phyloP scores from a whole-genome alignment of 2,888 invertebrate genomes.

The Chaetogeoica ovagalla region DNA sequence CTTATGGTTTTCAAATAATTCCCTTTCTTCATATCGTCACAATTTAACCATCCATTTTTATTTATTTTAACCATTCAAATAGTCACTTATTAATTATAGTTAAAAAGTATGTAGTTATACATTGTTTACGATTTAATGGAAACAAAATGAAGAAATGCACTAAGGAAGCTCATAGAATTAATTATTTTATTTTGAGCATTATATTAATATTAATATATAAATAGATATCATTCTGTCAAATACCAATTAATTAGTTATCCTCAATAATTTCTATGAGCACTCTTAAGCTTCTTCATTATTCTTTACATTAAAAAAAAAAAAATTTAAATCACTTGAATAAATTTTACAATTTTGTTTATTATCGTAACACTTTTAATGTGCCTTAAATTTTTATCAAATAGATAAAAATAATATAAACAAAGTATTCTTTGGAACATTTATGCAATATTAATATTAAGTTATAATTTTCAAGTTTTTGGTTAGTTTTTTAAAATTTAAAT shows the following conservation, averaged over 20 bases:
- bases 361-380: slow-evolving; percentile 34
- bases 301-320: neutral
- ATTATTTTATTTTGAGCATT: too few relatives aligned
- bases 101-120: slow-evolving; percentile 22
- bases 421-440: slow-evolving; percentile 36
- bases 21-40: slow-evolving; percentile 27
- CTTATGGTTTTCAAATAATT: slow-evolving; percentile 14
- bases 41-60: slow-evolving; percentile 43
- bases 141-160: slow-evolving; percentile 38
- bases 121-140: slow-evolving; percentile 31
- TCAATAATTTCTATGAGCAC: slow-evolving; percentile 21
- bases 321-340: slow-evolving; percentile 13
- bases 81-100: slow-evolving; percentile 42
- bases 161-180: slow-evolving; percentile 21
- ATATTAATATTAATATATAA: neutral
- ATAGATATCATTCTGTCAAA: neutral
- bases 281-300: slow-evolving; percentile 27
- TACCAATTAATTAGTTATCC: slow-evolving; percentile 14
- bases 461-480: slow-evolving; percentile 37
- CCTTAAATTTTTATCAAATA: slow-evolving; percentile 32
- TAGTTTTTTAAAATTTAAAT: slow-evolving; percentile 17
- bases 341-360: slow-evolving; percentile 32
- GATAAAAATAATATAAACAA: slow-evolving; percentile 27
- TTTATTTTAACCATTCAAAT: slow-evolving; percentile 36
- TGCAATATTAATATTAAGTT: slow-evolving; percentile 47